Base-by-base conservation (phyloP, 1,140 invertebrate species). In the Coboldia fuscipes region DNA sequence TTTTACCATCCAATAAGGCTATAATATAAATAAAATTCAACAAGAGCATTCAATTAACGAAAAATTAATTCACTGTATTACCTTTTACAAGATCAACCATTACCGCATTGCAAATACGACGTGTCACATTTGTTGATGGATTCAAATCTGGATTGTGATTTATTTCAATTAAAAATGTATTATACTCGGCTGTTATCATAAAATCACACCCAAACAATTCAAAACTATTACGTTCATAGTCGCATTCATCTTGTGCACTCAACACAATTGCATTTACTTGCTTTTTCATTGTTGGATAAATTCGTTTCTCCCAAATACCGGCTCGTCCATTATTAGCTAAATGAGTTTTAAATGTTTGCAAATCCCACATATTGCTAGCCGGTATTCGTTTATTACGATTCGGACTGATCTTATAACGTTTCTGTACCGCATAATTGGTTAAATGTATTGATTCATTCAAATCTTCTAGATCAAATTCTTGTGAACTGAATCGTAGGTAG, bases 341-440 rank as follows among this genome's bases (percentile, higher is more conserved):
- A n/a, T n/a, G n/a, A n/a, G n/a, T n/a, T n/a, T 76, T 73, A 41
- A 83, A 76, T 36, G 68, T 71, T 30, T 75, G 64, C 39, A 75
- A 73, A 40, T 76, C 71, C 88, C 86, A 94, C 80, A 82, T 88
- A 47, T 81, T 82, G 45, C 75, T 69, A 32, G 62, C 56, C 8
- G 81, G 75, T 48, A 86, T 68, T 37, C 75, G 72, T 22, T 70
- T 53, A 42, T 69, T 62, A 8, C 54, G 69, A 41, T 39, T 62
- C 37, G 39, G 47, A 44, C 51, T 70, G 48, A 77, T 84, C 45
- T 64, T 70, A 48, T 89, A 92, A 45, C 76, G 72, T 44, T 71
- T 75, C 57, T 93, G 86, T 26, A 94, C 71, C 6, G 84, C 77
- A 47, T 90, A 89, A 54, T 94, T 93, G 33, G 83, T 89, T 34